Conservation (phyloP, 1,140 invertebrate species). For the Meloidogyne floridensis region DNA sequence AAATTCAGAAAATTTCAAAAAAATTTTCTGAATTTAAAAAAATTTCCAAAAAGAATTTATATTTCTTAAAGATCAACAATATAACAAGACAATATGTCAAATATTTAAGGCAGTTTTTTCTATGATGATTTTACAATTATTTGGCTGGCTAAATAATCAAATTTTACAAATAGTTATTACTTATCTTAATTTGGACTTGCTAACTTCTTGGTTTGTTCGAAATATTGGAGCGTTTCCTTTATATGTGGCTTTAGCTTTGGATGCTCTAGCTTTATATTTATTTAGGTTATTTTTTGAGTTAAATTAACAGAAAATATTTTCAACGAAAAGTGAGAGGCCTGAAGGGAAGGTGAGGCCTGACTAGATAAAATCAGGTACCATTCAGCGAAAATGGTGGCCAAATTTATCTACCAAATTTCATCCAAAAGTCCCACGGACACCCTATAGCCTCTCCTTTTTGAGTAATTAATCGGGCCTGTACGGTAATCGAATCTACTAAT, state of each 20-base stretch:
- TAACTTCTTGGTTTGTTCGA: neutral
- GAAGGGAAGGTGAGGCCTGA: no score
- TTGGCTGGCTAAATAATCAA: neutral
- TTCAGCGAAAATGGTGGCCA: no score
- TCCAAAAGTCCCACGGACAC: no score
- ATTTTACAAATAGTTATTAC: neutral
- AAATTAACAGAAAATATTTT: neutral
- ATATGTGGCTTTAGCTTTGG: neutral
- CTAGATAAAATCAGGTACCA: no score
- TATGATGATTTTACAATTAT: slow-evolving; percentile 10
- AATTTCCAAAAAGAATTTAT: neutral
- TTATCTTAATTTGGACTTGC: neutral
- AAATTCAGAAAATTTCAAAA: neutral
- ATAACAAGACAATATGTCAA: neutral
- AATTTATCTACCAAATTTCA: no score
- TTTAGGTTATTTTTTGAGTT: neutral
- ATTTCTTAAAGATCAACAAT: neutral
- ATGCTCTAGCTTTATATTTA: neutral
- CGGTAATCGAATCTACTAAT: no score
- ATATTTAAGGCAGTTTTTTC: slow-evolving; percentile 6
- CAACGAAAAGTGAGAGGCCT: neutral
- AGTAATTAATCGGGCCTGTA: no score
- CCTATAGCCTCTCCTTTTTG: no score
- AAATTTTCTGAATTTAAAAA: neutral
- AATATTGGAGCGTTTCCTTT: neutral